Percentiles rank a stretch among this genome's conserved stretches.
These are phyloP conservation scores for Drosophila macrothrix DNA, from an alignment of 2,888 invertebrate genomes.

Conservation along the genomic window DNA sequence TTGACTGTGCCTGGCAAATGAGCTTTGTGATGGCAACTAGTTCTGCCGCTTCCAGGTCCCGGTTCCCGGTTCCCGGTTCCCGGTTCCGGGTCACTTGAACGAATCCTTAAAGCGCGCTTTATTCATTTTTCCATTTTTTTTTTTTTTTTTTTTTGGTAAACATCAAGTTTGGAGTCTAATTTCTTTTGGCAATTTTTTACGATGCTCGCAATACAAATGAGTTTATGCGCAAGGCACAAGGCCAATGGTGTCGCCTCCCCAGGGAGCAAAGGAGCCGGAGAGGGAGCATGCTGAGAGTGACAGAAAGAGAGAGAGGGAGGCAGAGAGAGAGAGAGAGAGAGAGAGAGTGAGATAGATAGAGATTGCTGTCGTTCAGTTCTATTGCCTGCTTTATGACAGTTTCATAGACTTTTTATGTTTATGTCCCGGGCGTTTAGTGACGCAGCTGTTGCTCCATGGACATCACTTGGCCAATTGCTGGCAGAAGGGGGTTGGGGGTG, in stretches of 20 bases:
- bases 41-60: background rate
- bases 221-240: conserved; percentile 61
- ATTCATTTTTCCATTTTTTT: conserved; percentile 67
- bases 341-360: conserved; percentile 7
- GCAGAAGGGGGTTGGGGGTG: background rate
- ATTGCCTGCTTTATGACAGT: conserved; percentile 81
- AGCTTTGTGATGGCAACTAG: background rate
- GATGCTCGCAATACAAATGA: conserved; percentile 71
- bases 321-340: background rate
- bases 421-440: conserved; percentile 75
- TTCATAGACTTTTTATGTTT: conserved; percentile 82
- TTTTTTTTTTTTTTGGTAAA: conserved; percentile 63
- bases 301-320: background rate
- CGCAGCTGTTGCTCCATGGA: conserved; percentile 75
- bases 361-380: conserved; percentile 73
- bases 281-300: background rate
- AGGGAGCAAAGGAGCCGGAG: conserved; percentile 19
- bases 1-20: conserved; percentile 20
- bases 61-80: background rate
- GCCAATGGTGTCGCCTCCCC: conserved; percentile 51
- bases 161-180: conserved; percentile 49
- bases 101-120: conserved; percentile 51
- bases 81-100: conserved; percentile 6
- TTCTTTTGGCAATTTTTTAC: conserved; percentile 69
- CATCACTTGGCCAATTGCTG: conserved; percentile 36